phyloP scores from a whole-genome alignment of 2,888 invertebrate species.

The Catocala sponsa region DNA sequence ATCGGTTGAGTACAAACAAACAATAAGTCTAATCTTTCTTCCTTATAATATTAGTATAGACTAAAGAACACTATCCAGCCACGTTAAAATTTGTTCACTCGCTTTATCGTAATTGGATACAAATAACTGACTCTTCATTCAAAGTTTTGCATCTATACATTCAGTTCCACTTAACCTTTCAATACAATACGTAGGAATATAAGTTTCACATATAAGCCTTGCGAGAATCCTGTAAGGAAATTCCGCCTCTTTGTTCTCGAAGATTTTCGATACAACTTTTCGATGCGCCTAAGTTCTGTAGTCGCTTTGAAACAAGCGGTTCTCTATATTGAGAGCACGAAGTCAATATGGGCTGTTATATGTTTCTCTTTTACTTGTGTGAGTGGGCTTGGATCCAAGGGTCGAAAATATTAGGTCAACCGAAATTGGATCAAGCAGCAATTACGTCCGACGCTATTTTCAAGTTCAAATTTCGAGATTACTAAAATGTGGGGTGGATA shows the following conservation, averaged over 20 bases:
- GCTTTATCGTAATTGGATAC: too few relatives aligned
- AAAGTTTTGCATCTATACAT: not conserved
- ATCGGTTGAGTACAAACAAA: too few relatives aligned
- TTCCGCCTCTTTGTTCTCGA: conserved; percentile 11
- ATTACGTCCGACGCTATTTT: conserved; percentile 1
- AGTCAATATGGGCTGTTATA: conserved; percentile 7
- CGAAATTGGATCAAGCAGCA: conserved; percentile 1
- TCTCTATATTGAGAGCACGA: conserved; percentile 8
- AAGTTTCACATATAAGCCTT: not conserved
- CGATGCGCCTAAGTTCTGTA: conserved; percentile 7
- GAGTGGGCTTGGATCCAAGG: conserved; percentile 8
- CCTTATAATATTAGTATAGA: too few relatives aligned
- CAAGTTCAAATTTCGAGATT: not conserved
- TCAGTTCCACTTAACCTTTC: not conserved
- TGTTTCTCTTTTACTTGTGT: conserved; percentile 4
- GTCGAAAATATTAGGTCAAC: conserved; percentile 14
- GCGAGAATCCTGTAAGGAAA: not conserved
- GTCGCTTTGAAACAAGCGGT: conserved; percentile 14
- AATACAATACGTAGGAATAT: conserved; percentile 4
- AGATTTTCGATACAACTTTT: conserved; percentile 28
- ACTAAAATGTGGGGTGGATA: not conserved
- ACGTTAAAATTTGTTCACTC: too few relatives aligned
- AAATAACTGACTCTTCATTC: not conserved
- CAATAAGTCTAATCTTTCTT: too few relatives aligned
- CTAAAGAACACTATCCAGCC: too few relatives aligned